Percentiles rank a stretch among this genome's conserved stretches.
Conservation (phyloP, 2,888 invertebrate genomes). For the Eudasyphora cyanicolor region DNA sequence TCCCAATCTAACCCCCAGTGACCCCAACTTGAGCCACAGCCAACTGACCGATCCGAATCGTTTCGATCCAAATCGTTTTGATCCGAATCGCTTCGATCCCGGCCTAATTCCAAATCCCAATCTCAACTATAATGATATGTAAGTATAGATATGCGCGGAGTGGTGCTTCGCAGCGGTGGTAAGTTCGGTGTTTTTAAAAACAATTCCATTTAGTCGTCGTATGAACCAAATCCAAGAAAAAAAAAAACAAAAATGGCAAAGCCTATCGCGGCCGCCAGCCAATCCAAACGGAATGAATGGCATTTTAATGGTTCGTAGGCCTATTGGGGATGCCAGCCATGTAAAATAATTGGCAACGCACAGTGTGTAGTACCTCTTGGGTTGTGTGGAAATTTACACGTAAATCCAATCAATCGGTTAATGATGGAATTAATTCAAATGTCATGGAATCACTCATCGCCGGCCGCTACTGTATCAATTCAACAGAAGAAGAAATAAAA, state of each 20-base stretch:
- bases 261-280: constrained; percentile 30
- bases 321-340: constrained; percentile 32
- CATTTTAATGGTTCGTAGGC: constrained; percentile 29
- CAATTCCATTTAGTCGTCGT: background rate
- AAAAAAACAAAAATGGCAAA: background rate
- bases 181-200: constrained; percentile 23
- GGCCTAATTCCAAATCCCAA: constrained; percentile 13
- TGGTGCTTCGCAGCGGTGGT: background rate
- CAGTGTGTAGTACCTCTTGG: constrained; percentile 31
- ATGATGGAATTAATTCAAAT: no score
- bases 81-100: constrained; percentile 15
- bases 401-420: background rate
- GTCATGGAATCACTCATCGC: background rate
- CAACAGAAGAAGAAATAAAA: background rate
- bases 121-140: constrained; percentile 18
- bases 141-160: background rate
- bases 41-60: constrained; percentile 12
- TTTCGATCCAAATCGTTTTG: constrained; percentile 13
- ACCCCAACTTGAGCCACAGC: background rate
- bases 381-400: constrained; percentile 28
- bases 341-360: constrained; percentile 36
- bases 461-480: background rate
- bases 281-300: constrained; percentile 10
- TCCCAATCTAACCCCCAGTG: background rate
- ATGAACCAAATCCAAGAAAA: background rate